Base-by-base conservation (phyloP, 2,113 vertebrate species). In the Hypomesus transpacificus region DNA sequence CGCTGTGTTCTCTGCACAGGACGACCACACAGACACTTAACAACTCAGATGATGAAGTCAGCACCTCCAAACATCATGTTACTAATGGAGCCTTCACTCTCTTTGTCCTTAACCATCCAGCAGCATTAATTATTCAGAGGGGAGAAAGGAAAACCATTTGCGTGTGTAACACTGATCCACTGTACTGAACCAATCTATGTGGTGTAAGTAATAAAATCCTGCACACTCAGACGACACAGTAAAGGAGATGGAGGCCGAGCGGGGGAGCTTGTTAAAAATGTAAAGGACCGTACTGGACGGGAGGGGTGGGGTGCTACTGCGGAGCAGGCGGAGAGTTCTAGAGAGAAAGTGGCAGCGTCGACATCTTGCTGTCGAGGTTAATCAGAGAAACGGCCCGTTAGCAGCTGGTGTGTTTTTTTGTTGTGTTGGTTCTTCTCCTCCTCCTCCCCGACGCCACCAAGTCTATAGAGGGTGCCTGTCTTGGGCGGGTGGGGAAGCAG, bases 181-280 rank as follows among this genome's bases (percentile, higher is more conserved):
- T 86, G 84, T 88, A 86, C 87, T 90, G 85, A 87, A 89, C 89
- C 85, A 90, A 87, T 89, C 89, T 88, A 87, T 87, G 86, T 84
- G 85, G 87, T 90, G 87, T 89, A 85, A 89, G 89, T 90, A 88
- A 89, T 90, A 89, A 90, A 89, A 90, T 86, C 85, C 87, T 80
- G 75, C 80, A 68, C 87, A 84, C 85, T 88, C 89, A 89, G 87
- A 90, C 87, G 72, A 88, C 87, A 87, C 87, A 88, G 87, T 88
- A 87, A 91, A 91, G 88, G 86, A 87, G 87, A 88, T 87, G 85
- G 86, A 88, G 88, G 89, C 86, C 85, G 83, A 88, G 82, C 87
- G 88, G 88, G 85, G 74, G 86, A 14, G 14, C 26, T 22, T 28
- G 20, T 59, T 61, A 61, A 61, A 61, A 16, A 61, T 20, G 54